Evolutionary conservation across 2,888 invertebrate genomes (phyloP).

Genomic region (Tethea ocularis): DNA sequence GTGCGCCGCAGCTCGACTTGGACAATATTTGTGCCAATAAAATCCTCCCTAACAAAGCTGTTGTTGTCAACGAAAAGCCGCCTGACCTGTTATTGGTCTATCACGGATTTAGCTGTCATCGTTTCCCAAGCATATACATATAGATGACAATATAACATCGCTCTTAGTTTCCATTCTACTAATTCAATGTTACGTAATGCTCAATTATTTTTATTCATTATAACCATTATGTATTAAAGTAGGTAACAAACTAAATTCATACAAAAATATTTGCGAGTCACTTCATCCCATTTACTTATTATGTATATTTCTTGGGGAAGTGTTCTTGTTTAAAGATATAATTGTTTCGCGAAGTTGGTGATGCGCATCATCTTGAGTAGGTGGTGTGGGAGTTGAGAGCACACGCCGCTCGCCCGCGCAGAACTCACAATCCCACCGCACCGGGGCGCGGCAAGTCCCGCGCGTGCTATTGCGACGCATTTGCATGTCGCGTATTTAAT

Average conservation of each 20-base stretch:
- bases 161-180: background rate
- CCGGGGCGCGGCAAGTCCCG: constrained; percentile 43
- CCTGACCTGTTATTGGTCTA: constrained; percentile 73
- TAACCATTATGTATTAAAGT: too few relatives aligned
- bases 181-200: background rate
- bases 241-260: too few relatives aligned
- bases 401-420: background rate
- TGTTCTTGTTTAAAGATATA: constrained; percentile 4
- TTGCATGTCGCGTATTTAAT: constrained; percentile 63
- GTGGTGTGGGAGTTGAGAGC: background rate
- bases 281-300: too few relatives aligned
- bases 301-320: background rate
- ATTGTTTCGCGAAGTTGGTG: constrained; percentile 3
- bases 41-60: constrained; percentile 79
- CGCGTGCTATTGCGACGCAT: constrained; percentile 55
- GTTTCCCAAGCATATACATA: constrained; percentile 37
- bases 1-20: constrained; percentile 72
- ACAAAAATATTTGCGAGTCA: too few relatives aligned
- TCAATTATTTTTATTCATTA: too few relatives aligned
- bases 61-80: constrained; percentile 78
- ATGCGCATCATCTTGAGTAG: constrained; percentile 5
- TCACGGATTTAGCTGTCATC: constrained; percentile 59
- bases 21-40: constrained; percentile 82
- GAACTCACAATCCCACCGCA: constrained; percentile 25
- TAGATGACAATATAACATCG: background rate